These are phyloP conservation scores for Musca vetustissima DNA, from an alignment of 1,140 invertebrate genomes.

Conservation along the genomic window DNA sequence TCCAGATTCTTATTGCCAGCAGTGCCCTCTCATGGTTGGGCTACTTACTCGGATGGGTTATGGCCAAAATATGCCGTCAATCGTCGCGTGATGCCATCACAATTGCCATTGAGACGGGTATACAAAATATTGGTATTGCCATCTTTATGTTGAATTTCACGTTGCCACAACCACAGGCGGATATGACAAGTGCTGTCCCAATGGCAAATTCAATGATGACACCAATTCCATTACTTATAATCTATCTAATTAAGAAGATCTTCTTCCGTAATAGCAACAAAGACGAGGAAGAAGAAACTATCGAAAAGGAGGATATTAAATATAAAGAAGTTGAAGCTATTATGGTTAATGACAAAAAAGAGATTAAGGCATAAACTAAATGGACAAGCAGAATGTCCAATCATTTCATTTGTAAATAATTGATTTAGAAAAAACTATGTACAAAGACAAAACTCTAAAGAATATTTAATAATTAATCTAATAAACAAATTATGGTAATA, in stretches of 20 bases:
- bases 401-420: no score
- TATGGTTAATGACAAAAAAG: slow-evolving; percentile 14
- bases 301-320: background rate
- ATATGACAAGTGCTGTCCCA: slow-evolving; percentile 83
- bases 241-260: slow-evolving; percentile 34
- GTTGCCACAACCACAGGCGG: slow-evolving; percentile 71
- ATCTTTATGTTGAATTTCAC: slow-evolving; percentile 77
- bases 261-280: slow-evolving; percentile 19
- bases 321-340: background rate
- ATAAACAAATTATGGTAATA: no score
- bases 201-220: slow-evolving; percentile 92
- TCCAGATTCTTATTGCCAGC: slow-evolving; percentile 79
- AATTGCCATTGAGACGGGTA: slow-evolving; percentile 90
- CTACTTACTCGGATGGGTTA: slow-evolving; percentile 72
- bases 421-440: no score
- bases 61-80: slow-evolving; percentile 65
- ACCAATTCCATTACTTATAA: slow-evolving; percentile 73
- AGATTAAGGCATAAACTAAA: no score
- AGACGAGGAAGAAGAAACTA: background rate
- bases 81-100: slow-evolving; percentile 71
- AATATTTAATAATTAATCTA: no score
- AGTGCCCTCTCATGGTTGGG: slow-evolving; percentile 85
- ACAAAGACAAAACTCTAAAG: no score
- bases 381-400: no score
- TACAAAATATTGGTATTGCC: slow-evolving; percentile 92